These are phyloP conservation scores for Erebia epiphron DNA, from an alignment of 2,888 invertebrate genomes.

Conservation along the genomic window DNA sequence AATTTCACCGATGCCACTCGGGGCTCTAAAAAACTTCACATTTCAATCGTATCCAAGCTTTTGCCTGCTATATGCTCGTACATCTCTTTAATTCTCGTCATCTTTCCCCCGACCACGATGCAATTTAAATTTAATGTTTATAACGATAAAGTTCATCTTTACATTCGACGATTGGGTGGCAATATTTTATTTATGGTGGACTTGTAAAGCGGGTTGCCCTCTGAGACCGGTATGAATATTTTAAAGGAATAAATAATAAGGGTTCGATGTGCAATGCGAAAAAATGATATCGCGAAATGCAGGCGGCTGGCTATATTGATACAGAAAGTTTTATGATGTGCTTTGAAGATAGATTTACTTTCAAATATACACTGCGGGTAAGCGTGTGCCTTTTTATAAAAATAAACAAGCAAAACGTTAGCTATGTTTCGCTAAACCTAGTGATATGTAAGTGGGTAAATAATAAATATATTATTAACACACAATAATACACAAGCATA, in stretches of 20 bases:
- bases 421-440: no score
- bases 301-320: slow-evolving; percentile 11
- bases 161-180: not conserved
- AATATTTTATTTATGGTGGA: slow-evolving; percentile 27
- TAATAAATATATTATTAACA: no score
- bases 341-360: not conserved
- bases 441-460: no score
- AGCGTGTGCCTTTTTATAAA: no score
- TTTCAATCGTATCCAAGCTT: slow-evolving; percentile 16
- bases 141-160: not conserved
- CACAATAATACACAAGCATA: no score
- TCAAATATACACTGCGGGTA: not conserved
- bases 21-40: slow-evolving; percentile 18
- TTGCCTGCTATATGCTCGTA: slow-evolving; percentile 5
- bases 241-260: slow-evolving; percentile 28
- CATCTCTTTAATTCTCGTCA: slow-evolving; percentile 17
- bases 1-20: slow-evolving; percentile 19
- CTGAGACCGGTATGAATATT: slow-evolving; percentile 27
- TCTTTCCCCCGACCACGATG: not conserved
- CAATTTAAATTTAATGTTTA: slow-evolving; percentile 3
- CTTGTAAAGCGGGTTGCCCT: slow-evolving; percentile 17
- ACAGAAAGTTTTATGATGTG: not conserved
- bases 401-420: no score
- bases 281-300: slow-evolving; percentile 24
- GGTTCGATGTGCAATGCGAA: slow-evolving; percentile 24